A percentile compares a stretch with the other conserved stretches of the same genome.
Conservation (phyloP, 2,113 vertebrate species). For the Oncorhynchus clarkii region DNA sequence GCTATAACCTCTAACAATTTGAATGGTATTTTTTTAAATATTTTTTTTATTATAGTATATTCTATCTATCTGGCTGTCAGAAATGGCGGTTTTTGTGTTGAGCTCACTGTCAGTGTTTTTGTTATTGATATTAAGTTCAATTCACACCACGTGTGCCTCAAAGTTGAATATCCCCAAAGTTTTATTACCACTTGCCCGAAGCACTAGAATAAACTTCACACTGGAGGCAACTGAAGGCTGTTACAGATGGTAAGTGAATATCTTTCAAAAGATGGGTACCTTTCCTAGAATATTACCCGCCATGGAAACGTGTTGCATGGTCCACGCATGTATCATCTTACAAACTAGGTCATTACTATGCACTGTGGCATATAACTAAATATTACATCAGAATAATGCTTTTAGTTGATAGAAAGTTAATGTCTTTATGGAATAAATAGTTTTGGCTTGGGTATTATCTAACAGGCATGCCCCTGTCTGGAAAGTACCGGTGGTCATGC, state of each 20-base stretch:
- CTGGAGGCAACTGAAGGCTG: slow-evolving; percentile 91
- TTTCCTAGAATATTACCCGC: no score
- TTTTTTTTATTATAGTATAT: not conserved
- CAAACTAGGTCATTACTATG: not conserved
- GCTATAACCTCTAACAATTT: not conserved
- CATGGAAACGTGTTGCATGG: not conserved
- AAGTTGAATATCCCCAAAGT: slow-evolving; percentile 92
- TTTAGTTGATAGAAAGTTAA: no score
- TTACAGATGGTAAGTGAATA: slow-evolving; percentile 88
- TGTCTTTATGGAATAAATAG: not conserved
- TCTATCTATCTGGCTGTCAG: slow-evolving; percentile 1
- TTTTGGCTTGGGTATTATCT: not conserved
- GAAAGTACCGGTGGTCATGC: not conserved
- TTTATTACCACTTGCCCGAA: slow-evolving; percentile 84
- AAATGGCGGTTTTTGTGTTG: slow-evolving; percentile 36
- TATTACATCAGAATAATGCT: no score
- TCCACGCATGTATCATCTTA: not conserved
- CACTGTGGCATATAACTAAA: no score
- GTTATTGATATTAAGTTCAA: not conserved
- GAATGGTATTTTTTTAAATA: not conserved
- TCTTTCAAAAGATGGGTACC: no score
- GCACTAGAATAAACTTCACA: slow-evolving; percentile 87
- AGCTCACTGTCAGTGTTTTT: not conserved
- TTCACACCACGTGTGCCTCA: slow-evolving; percentile 44
- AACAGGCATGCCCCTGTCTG: no score